Conservation (phyloP, 2,888 invertebrate genomes). For the Endotricha flammealis region DNA sequence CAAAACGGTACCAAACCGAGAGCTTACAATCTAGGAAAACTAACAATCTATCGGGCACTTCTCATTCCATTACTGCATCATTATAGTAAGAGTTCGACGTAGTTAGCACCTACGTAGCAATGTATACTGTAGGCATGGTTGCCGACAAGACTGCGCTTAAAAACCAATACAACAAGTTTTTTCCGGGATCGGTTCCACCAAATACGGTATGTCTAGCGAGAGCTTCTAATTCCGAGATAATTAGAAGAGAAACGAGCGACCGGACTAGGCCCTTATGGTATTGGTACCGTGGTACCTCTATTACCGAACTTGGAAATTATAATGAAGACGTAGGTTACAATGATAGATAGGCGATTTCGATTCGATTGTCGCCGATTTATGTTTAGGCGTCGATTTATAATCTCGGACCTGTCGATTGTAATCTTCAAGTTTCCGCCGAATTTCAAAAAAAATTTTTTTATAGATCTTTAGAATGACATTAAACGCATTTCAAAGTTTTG, state of each 20-base stretch:
- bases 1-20: background rate
- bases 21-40: background rate
- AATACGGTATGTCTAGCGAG: constrained; percentile 37
- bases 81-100: background rate
- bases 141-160: background rate
- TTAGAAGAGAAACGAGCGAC: constrained; percentile 59
- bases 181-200: constrained; percentile 24
- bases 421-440: too few relatives aligned
- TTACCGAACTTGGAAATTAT: constrained; percentile 38
- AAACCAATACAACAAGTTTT: constrained; percentile 39
- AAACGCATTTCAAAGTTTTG: too few relatives aligned
- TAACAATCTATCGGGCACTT: constrained; percentile 1
- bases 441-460: too few relatives aligned
- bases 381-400: too few relatives aligned
- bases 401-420: too few relatives aligned
- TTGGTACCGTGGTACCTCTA: constrained; percentile 20
- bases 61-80: background rate
- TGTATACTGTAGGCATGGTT: constrained; percentile 10
- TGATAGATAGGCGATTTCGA: too few relatives aligned
- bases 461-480: too few relatives aligned
- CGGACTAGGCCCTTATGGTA: constrained; percentile 33
- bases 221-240: constrained; percentile 58
- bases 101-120: background rate
- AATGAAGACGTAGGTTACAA: constrained; percentile 41
- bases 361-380: too few relatives aligned